phyloP scores from a whole-genome alignment of 2,797 vertebrate species.

The Harpagifer antarcticus region DNA sequence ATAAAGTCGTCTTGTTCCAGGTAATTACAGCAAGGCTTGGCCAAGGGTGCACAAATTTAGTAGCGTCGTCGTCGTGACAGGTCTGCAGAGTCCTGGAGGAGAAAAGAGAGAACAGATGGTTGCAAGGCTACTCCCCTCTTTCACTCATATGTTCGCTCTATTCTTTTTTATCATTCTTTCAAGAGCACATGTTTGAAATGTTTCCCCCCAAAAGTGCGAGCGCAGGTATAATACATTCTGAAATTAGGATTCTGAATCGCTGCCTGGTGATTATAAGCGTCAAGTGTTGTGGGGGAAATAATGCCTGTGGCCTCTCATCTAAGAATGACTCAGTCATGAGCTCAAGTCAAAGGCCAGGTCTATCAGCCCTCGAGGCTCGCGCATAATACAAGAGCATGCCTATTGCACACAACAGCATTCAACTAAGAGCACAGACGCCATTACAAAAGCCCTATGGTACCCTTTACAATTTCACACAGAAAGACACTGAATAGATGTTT shows the following conservation, averaged over 20 bases:
- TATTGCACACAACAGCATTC: slow-evolving; percentile 48
- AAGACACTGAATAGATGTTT: slow-evolving; percentile 55
- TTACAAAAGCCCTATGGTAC: slow-evolving; percentile 47
- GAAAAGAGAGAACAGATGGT: slow-evolving; percentile 84
- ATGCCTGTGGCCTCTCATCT: slow-evolving; percentile 60
- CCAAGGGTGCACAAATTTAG: slow-evolving; percentile 94
- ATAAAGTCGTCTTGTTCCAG: slow-evolving; percentile 98
- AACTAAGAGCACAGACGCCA: slow-evolving; percentile 14
- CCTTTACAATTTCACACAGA: slow-evolving; percentile 46
- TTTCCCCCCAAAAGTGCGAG: slow-evolving; percentile 42
- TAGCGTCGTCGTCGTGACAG: slow-evolving; percentile 94
- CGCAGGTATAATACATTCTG: slow-evolving; percentile 66
- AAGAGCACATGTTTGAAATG: slow-evolving; percentile 49
- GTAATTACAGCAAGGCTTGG: slow-evolving; percentile 92
- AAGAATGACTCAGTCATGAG: slow-evolving; percentile 62
- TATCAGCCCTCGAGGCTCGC: slow-evolving; percentile 56
- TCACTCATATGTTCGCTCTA: slow-evolving; percentile 20
- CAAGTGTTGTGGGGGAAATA: slow-evolving; percentile 53
- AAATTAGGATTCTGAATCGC: slow-evolving; percentile 77
- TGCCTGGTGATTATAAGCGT: slow-evolving; percentile 52
- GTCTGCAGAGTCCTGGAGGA: slow-evolving; percentile 91
- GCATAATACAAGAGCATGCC: slow-evolving; percentile 73
- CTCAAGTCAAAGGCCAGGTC: slow-evolving; percentile 65
- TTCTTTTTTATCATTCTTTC: slow-evolving; percentile 43
- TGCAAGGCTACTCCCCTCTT: slow-evolving; percentile 67